These are phyloP conservation scores for Elaeidobius kamerunicus DNA, from an alignment of 2,888 invertebrate species.

Conservation along the genomic window DNA sequence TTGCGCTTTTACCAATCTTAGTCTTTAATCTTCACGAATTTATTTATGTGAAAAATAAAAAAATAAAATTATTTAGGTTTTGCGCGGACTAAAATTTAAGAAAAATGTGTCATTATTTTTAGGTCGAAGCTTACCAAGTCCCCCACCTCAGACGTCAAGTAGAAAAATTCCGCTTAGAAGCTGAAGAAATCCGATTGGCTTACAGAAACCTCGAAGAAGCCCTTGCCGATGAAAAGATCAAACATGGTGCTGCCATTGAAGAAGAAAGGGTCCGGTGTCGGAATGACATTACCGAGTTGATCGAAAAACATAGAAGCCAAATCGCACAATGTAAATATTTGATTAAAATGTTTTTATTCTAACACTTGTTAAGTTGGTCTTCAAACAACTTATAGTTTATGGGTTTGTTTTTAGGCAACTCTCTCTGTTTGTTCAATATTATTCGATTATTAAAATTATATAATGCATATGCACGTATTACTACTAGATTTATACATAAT, in stretches of 20 bases:
- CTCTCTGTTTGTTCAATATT: slow-evolving; percentile 7
- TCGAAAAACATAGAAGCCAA: slow-evolving; percentile 41
- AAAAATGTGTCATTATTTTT: slow-evolving; percentile 36
- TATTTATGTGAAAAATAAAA: too few relatives aligned
- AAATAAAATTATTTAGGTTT: too few relatives aligned
- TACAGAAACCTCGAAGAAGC: slow-evolving; percentile 51
- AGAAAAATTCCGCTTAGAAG: slow-evolving; percentile 51
- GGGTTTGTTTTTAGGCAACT: not conserved
- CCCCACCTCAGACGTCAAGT: slow-evolving; percentile 54
- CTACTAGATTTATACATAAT: too few relatives aligned
- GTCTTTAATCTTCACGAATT: too few relatives aligned
- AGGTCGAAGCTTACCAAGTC: slow-evolving; percentile 62
- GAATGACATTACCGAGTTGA: slow-evolving; percentile 42
- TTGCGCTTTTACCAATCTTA: too few relatives aligned
- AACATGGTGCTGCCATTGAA: slow-evolving; percentile 45
- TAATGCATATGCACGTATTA: too few relatives aligned
- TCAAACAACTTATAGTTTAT: not conserved
- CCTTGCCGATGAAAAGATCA: slow-evolving; percentile 46
- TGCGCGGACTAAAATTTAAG: not conserved
- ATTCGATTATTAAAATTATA: too few relatives aligned
- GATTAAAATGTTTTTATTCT: not conserved
- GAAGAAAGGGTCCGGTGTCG: slow-evolving; percentile 43
- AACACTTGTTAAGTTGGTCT: not conserved
- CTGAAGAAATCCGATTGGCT: slow-evolving; percentile 48
- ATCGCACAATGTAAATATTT: slow-evolving; percentile 43